Conservation (phyloP, 2,888 invertebrate species). For the Drosophila affinis region DNA sequence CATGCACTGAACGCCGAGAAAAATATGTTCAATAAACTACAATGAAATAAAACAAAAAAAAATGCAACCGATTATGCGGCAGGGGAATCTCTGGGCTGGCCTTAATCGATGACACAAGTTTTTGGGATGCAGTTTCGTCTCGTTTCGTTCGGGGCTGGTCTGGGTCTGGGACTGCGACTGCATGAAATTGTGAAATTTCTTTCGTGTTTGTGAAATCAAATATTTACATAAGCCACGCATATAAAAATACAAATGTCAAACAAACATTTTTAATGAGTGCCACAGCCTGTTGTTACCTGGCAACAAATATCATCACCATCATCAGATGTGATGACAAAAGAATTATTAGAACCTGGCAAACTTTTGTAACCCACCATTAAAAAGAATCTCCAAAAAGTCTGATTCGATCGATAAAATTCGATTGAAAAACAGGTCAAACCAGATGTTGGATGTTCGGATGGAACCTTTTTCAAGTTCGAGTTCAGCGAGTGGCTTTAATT, state of each 20-base stretch:
- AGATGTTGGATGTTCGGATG: constrained; percentile 47
- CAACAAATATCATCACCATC: constrained; percentile 14
- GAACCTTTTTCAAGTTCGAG: constrained; percentile 41
- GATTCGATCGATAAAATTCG: constrained; percentile 15
- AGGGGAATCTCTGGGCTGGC: constrained; percentile 61
- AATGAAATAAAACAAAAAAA: constrained; percentile 31
- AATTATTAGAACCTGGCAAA: constrained; percentile 19
- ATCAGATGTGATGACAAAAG: constrained; percentile 12
- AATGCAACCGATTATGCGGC: constrained; percentile 67
- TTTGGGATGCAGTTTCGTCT: constrained; percentile 30
- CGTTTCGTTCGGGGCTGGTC: neutral
- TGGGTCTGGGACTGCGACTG: neutral
- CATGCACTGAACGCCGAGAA: constrained; percentile 43
- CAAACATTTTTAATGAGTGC: constrained; percentile 18
- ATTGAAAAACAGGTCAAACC: constrained; percentile 51
- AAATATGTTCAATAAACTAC: constrained; percentile 25
- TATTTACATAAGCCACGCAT: constrained; percentile 19
- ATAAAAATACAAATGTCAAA: constrained; percentile 6
- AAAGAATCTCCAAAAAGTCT: neutral
- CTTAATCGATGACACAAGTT: constrained; percentile 69
- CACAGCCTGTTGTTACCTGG: constrained; percentile 1
- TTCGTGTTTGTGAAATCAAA: constrained; percentile 27
- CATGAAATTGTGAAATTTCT: constrained; percentile 39
- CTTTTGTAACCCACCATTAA: neutral
- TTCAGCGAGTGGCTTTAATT: constrained; percentile 62